A percentile compares a stretch with the other conserved stretches of the same genome.
These are phyloP conservation scores for Epicampocera succincta DNA, from an alignment of 2,888 invertebrate species.

Conservation along the genomic window DNA sequence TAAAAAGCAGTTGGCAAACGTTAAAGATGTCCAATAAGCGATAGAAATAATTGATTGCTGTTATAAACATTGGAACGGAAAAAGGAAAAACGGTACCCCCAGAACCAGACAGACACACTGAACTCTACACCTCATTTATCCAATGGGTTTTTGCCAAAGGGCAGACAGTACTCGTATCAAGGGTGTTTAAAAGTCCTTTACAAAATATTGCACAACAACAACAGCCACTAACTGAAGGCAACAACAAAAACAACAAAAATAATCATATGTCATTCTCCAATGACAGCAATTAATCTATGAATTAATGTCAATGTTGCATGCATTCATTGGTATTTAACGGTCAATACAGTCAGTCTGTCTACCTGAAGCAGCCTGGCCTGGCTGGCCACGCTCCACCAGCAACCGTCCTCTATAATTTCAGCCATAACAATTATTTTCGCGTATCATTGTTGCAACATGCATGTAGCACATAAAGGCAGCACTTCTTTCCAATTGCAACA, in stretches of 20 bases:
- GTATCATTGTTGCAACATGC: constrained; percentile 61
- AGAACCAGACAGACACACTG: constrained; percentile 2
- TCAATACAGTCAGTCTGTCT: constrained; percentile 47
- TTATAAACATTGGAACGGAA: constrained; percentile 49
- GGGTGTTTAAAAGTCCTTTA: constrained; percentile 53
- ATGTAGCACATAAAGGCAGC: constrained; percentile 19
- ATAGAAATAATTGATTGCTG: constrained; percentile 64
- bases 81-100: constrained; percentile 1
- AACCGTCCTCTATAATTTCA: constrained; percentile 50
- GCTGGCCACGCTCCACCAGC: constrained; percentile 4
- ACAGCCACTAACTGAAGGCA: constrained; percentile 11
- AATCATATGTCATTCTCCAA: constrained; percentile 65
- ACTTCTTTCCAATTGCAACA: background rate
- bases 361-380: constrained; percentile 33
- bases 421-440: constrained; percentile 64
- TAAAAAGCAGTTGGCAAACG: constrained; percentile 27
- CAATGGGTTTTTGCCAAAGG: background rate
- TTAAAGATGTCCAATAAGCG: constrained; percentile 65
- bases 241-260: constrained; percentile 42
- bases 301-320: constrained; percentile 67
- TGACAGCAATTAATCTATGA: constrained; percentile 68
- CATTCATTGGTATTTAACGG: constrained; percentile 66
- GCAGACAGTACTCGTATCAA: constrained; percentile 49
- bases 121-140: constrained; percentile 23
- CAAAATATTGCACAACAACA: constrained; percentile 27